phyloP scores from a whole-genome alignment of 2,113 vertebrate genomes.

The Jaculus jaculus region DNA sequence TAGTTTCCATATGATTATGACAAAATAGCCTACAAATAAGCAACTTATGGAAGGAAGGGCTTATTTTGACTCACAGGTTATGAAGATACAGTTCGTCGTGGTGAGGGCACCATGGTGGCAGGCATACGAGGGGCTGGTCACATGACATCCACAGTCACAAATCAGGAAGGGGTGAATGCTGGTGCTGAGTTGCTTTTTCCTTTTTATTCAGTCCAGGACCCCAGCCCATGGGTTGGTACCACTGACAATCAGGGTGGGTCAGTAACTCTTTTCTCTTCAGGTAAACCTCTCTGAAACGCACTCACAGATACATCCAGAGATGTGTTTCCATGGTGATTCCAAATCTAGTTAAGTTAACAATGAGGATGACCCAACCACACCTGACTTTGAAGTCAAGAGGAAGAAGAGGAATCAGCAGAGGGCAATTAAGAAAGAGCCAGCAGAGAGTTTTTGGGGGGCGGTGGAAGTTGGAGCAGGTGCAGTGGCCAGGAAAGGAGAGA shows the following conservation, averaged over 20 bases:
- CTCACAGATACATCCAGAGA: not conserved
- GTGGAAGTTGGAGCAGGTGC: not conserved
- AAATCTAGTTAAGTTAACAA: not conserved
- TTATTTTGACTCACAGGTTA: not conserved
- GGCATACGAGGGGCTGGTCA: not conserved
- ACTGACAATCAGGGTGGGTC: not conserved
- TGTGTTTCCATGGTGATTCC: not conserved
- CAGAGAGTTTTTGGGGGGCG: not conserved
- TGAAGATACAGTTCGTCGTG: not conserved
- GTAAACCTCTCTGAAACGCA: not conserved
- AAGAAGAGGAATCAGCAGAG: not conserved
- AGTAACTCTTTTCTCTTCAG: not conserved
- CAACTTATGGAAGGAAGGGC: not conserved
- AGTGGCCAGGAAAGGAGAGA: not conserved
- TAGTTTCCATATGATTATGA: not conserved
- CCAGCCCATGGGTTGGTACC: not conserved
- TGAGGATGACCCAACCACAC: not conserved
- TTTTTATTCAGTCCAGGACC: not conserved
- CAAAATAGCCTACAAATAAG: not conserved
- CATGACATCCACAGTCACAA: not conserved
- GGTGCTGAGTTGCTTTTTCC: no score
- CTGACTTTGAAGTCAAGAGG: not conserved
- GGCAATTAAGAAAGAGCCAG: not conserved
- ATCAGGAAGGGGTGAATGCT: no score
- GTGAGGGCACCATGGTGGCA: not conserved